phyloP scores from a whole-genome alignment of 2,113 vertebrate genomes.

The Struthio camelus region DNA sequence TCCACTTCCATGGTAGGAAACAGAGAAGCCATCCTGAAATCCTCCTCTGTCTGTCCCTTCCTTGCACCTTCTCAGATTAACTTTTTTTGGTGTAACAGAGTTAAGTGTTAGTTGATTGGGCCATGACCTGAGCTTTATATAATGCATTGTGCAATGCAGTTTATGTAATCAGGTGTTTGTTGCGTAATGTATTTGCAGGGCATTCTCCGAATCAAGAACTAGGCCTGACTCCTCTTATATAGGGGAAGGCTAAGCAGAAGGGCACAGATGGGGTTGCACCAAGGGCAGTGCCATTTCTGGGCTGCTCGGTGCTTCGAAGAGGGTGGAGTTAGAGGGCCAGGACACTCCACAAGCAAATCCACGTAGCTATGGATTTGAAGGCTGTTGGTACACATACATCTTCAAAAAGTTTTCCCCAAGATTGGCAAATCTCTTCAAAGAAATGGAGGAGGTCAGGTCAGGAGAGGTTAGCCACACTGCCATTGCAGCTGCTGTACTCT shows the following conservation, averaged over 20 bases:
- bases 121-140: constrained; percentile 15
- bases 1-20: no score
- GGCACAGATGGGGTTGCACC: neutral
- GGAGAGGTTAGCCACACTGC: neutral
- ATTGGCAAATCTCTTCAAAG: neutral
- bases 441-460: neutral
- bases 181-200: constrained; percentile 28
- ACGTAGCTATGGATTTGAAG: neutral
- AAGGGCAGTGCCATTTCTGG: neutral
- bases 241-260: neutral
- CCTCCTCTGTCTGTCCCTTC: neutral
- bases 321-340: neutral
- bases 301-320: neutral
- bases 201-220: neutral
- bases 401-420: neutral
- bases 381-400: rapidly evolving
- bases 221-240: neutral
- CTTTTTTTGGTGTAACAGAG: neutral
- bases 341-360: neutral
- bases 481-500: neutral
- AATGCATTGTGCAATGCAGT: constrained; percentile 32
- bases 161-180: constrained; percentile 44
- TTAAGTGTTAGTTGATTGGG: neutral
- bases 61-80: neutral
- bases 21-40: neutral